Base-by-base conservation (phyloP, 2,113 vertebrate genomes). In the Dicentrarchus labrax region DNA sequence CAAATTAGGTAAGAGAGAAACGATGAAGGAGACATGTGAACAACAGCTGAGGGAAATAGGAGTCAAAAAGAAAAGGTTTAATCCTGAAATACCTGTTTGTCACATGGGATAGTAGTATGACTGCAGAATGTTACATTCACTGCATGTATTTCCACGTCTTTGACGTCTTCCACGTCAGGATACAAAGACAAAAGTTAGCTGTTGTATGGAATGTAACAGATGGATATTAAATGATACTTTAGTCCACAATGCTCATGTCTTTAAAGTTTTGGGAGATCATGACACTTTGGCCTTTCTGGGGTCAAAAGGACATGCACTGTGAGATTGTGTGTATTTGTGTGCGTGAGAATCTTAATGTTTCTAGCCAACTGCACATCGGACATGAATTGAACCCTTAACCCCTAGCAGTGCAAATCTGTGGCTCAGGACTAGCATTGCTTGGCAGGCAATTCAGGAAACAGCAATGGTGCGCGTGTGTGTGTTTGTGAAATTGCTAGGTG, bases 381-480 rank as follows among this genome's bases (percentile, higher is more conserved):
- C 74, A 87, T 53, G 41, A 75, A 80, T 84, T 89, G 84, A 90
- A 83, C 80, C 73, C 70, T 79, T 70, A 88, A 88, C 74, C 89
- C 68, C 74, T 85, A 56, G 78, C 72, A 64, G 77, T 85, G 65
- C 75, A 84, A 76, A 84, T 79, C 65, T 82, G 87, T 94, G 94
- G 92, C 91, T 90, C 60, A 21, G 80, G 78, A 80, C 47, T 38
- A 56, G 48, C 66, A 4, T 80, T 86, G 73, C 76, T 93, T 95
- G 95, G 93, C 93, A 93, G 83, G 24, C 72, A 54, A 72, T 70
- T 68, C 60, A 86, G 87, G 89, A 91, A 91, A 84, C 62, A 69
- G 82, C 86, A 78, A 24, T 54, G 15, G 78, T 69, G 72, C 61
- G 43, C 24, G 72, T 68, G 67, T 76, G 59, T 62, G 45, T 67